Base-by-base conservation (phyloP, 2,888 invertebrate species). In the Hyposoter didymator region DNA sequence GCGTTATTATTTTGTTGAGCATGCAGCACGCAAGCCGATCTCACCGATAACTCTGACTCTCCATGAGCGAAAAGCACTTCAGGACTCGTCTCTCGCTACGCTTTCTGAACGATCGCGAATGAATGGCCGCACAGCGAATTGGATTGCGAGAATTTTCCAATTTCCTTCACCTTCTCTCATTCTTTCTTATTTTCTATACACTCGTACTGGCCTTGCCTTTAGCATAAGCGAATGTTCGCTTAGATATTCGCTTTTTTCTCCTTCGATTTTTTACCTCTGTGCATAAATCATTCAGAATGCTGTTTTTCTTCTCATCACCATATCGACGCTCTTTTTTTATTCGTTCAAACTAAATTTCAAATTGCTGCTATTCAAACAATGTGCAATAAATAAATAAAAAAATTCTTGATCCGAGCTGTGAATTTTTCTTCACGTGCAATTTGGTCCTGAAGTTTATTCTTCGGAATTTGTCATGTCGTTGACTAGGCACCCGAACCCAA, bases 1-100 rank as follows among this genome's bases (percentile, higher is more conserved):
- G 89, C 90, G 89, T 92, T 90, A 91, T 91, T 91, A 91, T 91
- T 90, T 90, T 89, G 89, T 90, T 90, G 89, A 87, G 89, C 89
- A 90, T 90, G 90, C 90, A 87, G 88, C 91, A 91, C 91, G 91
- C 91, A 89, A 91, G 88, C 84, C 87, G 85, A 85, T 79, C 52
- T 76, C 62, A 35, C 28, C 82, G 78, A 88, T 88, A 82, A 87
- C 79, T 84, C 76, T 74, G 82, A 45, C 49, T 78, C 82, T 72
- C 39, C 39, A 45, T 43, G 82, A 52, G 32, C 72, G 55, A 73
- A 55, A 32, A 78, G 47, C 84, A 66, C 55, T 62, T 47, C 47
- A 59, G 43, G 52, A 59, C 66, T 84, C 55, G 52, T 78, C 75
- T 76, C 79, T 80, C 79, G 72, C 55, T 43, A 67, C 78, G 70